A percentile compares a stretch with the other conserved stretches of the same genome.
phyloP scores from a whole-genome alignment of 1,140 invertebrate genomes.

The Drosophila kikkawai region DNA sequence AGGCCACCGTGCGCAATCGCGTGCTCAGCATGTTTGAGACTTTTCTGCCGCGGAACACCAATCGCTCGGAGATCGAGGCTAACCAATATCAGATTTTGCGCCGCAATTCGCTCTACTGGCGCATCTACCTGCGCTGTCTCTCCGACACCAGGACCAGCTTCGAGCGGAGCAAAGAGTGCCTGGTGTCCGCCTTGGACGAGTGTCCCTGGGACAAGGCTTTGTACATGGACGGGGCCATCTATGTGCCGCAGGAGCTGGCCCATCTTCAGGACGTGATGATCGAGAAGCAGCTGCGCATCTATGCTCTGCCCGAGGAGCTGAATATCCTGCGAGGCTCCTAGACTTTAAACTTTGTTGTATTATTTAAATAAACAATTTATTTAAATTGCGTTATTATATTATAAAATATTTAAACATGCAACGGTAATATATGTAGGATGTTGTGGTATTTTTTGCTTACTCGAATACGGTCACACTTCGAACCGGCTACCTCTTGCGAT shows the following conservation, averaged over 20 bases:
- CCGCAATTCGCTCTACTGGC: slow-evolving; percentile 82
- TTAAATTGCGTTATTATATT: too few species aligned
- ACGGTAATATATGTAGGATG: too few species aligned
- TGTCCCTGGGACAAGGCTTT: slow-evolving; percentile 90
- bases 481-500: neutral
- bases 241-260: slow-evolving; percentile 86
- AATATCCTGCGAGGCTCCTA: slow-evolving; percentile 86
- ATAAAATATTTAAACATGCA: too few species aligned
- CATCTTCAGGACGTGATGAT: slow-evolving; percentile 90
- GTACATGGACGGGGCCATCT: slow-evolving; percentile 86
- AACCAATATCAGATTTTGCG: slow-evolving; percentile 42
- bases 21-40: slow-evolving; percentile 73
- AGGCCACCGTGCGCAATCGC: slow-evolving; percentile 61
- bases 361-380: too few species aligned
- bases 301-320: slow-evolving; percentile 90
- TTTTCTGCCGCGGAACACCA: slow-evolving; percentile 53
- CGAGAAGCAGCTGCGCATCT: slow-evolving; percentile 89
- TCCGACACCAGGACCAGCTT: slow-evolving; percentile 58
- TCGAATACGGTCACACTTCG: neutral
- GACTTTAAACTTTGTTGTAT: too few species aligned
- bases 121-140: slow-evolving; percentile 69
- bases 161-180: slow-evolving; percentile 84
- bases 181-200: slow-evolving; percentile 87
- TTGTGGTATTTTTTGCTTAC: too few species aligned
- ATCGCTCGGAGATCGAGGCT: slow-evolving; percentile 42